Conservation (phyloP, 1,140 invertebrate genomes). For the Panulirus ornatus region DNA sequence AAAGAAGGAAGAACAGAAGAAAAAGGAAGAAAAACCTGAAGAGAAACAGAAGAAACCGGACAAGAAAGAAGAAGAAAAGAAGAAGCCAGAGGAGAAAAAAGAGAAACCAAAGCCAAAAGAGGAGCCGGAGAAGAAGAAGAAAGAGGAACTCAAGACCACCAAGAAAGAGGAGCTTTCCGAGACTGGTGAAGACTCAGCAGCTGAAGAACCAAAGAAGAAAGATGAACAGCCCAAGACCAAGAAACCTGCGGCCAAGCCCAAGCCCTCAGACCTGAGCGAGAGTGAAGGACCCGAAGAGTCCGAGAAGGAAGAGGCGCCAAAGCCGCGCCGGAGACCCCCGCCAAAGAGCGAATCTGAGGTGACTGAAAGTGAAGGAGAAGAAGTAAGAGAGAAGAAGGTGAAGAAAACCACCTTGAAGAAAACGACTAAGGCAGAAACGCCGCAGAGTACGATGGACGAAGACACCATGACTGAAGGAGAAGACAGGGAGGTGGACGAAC, state of each 20-base stretch:
- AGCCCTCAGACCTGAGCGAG: slow-evolving; percentile 75
- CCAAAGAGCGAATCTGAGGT: neutral
- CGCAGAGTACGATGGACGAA: slow-evolving; percentile 5
- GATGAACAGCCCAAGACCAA: slow-evolving; percentile 28
- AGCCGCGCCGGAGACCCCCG: neutral
- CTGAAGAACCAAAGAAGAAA: slow-evolving; percentile 1
- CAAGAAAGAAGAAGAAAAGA: neutral
- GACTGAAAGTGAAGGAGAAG: neutral
- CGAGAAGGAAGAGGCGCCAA: neutral
- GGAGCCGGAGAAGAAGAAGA: neutral
- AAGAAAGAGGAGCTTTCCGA: neutral
- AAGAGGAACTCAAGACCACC: neutral
- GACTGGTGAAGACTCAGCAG: neutral
- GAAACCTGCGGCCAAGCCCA: slow-evolving; percentile 40
- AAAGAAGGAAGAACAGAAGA: slow-evolving; percentile 19
- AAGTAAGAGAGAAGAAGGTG: neutral
- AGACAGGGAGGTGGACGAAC: slow-evolving; percentile 1
- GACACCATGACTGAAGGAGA: slow-evolving; percentile 18
- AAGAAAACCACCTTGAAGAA: slow-evolving; percentile 12
- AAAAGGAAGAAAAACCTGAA: neutral
- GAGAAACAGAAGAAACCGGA: neutral
- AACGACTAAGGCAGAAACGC: neutral
- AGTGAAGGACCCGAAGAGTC: slow-evolving; percentile 76
- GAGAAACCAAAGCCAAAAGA: neutral
- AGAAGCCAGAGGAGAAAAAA: neutral